These are phyloP conservation scores for Ochotona curzoniae DNA, from an alignment of 2,113 vertebrate species.

Conservation along the genomic window DNA sequence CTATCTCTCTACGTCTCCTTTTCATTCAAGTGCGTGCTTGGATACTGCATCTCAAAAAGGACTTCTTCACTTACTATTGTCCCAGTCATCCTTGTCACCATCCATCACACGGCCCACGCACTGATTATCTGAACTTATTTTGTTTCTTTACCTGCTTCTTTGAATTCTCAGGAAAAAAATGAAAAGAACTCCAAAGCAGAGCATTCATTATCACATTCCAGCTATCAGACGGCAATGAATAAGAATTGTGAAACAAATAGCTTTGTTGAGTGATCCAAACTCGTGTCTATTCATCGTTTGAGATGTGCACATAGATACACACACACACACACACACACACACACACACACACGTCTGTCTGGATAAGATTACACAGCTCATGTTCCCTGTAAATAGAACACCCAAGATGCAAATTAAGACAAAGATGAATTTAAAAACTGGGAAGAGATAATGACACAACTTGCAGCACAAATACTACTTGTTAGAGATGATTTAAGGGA, in stretches of 20 bases:
- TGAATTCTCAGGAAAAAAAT: background rate
- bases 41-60: background rate
- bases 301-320: background rate
- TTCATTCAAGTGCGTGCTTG: background rate
- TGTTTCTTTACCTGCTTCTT: background rate
- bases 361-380: background rate
- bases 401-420: slow-evolving; percentile 7
- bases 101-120: background rate
- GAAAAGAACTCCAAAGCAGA: background rate
- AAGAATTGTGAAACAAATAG: background rate
- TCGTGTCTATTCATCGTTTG: background rate
- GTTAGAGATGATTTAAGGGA: slow-evolving; percentile 23
- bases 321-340: background rate
- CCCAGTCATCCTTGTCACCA: background rate
- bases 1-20: background rate
- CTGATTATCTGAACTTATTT: background rate
- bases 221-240: background rate
- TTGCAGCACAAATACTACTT: background rate
- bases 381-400: background rate
- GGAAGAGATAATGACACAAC: background rate
- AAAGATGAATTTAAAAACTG: background rate
- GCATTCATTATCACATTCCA: background rate
- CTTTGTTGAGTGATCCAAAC: background rate
- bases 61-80: background rate
- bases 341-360: background rate